Percentiles rank a stretch among this genome's conserved stretches.
phyloP scores from a whole-genome alignment of 2,888 invertebrate species.

The Fabriciana adippe region DNA sequence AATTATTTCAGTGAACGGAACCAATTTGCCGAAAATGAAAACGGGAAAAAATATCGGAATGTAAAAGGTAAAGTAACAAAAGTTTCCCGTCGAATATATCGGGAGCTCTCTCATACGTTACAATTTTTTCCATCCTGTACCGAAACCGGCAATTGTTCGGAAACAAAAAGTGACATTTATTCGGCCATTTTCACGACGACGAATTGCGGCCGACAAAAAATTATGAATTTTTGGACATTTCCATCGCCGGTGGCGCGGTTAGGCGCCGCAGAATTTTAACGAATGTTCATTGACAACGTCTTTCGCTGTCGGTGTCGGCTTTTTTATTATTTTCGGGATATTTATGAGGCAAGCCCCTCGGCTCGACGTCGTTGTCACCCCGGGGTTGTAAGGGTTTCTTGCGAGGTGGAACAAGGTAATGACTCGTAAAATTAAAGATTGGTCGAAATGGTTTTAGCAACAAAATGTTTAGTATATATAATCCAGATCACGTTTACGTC shows the following conservation, averaged over 20 bases:
- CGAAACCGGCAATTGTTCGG: conserved; percentile 53
- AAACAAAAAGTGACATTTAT: conserved; percentile 61
- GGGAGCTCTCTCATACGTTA: conserved; percentile 57
- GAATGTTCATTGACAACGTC: conserved; percentile 53
- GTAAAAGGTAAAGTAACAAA: conserved; percentile 50
- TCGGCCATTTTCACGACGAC: conserved; percentile 56
- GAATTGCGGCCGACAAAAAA: conserved; percentile 57
- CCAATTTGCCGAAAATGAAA: conserved; percentile 42
- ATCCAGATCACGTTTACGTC: conserved; percentile 40
- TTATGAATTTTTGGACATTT: conserved; percentile 58
- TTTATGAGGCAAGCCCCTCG: conserved; percentile 41
- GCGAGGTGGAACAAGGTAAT: conserved; percentile 42
- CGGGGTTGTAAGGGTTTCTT: conserved; percentile 33
- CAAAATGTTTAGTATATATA: conserved; percentile 36
- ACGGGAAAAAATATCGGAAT: conserved; percentile 40
- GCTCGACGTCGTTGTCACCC: conserved; percentile 43
- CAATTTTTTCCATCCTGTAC: conserved; percentile 54
- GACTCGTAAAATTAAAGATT: conserved; percentile 51
- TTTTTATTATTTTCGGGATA: conserved; percentile 52
- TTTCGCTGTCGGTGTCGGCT: conserved; percentile 46
- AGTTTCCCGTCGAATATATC: conserved; percentile 58
- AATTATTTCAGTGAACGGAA: conserved; percentile 31
- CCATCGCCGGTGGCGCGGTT: conserved; percentile 50
- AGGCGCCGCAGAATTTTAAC: conserved; percentile 54
- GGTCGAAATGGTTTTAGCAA: conserved; percentile 38